Evolutionary conservation across 2,113 vertebrate species (phyloP).

Genomic region (Agapornis roseicollis): DNA sequence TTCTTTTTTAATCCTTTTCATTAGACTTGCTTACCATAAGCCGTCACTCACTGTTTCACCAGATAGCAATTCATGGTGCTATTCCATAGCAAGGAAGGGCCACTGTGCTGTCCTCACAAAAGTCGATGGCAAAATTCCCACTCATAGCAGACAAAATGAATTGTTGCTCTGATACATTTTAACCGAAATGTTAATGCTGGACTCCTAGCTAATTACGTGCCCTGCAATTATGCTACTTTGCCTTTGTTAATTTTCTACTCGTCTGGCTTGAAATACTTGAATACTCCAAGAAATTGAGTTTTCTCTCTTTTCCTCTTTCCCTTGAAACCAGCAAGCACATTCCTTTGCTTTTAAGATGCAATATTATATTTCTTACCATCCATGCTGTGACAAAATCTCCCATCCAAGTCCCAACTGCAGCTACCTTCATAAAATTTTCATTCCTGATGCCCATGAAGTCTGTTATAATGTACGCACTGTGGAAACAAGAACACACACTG

Average conservation of each 20-base stretch:
- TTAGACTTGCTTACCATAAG: background rate
- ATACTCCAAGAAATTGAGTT: background rate
- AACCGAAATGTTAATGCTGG: background rate
- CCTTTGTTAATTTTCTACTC: background rate
- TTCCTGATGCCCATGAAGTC: conserved; percentile 98
- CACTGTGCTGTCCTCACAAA: background rate
- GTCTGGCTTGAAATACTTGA: background rate
- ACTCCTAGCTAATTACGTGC: background rate
- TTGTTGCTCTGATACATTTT: background rate
- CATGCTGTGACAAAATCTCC: conserved; percentile 98
- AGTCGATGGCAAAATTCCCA: background rate
- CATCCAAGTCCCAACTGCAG: conserved; percentile 98
- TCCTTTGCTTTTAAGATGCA: background rate
- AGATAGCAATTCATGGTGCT: background rate
- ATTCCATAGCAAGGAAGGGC: background rate
- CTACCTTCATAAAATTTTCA: conserved; percentile 98
- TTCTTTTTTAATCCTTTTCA: background rate
- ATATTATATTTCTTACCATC: conserved; percentile 87
- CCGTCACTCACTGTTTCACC: background rate
- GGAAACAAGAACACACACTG: conserved; percentile 66
- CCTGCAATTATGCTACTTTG: background rate
- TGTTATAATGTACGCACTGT: conserved; percentile 92
- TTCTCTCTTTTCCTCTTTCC: background rate
- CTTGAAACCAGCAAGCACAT: background rate
- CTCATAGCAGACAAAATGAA: background rate